Conservation (phyloP, 2,113 vertebrate genomes). For the Haemorhous mexicanus region DNA sequence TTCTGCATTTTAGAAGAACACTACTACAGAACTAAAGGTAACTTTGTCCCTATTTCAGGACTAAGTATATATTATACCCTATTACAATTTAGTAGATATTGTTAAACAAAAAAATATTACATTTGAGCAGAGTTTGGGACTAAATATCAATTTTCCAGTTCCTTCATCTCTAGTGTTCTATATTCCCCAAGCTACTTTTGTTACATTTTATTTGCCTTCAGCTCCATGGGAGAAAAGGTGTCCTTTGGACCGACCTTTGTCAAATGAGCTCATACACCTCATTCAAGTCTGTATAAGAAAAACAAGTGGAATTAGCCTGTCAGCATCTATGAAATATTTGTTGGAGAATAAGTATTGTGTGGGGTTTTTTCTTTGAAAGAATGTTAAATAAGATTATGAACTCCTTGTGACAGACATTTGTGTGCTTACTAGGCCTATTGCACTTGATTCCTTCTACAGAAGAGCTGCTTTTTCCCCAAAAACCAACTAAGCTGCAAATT, state of each 20-base stretch:
- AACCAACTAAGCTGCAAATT: neutral
- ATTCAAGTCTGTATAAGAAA: neutral
- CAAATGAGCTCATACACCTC: neutral
- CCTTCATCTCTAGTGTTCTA: neutral
- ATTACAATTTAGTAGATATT: neutral
- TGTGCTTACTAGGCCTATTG: neutral
- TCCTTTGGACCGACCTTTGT: neutral
- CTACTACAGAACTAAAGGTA: neutral
- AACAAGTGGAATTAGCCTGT: neutral
- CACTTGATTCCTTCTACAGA: neutral
- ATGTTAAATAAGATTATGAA: neutral
- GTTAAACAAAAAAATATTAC: neutral
- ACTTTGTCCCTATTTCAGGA: neutral
- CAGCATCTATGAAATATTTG: neutral
- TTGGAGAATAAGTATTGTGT: neutral
- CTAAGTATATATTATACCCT: neutral
- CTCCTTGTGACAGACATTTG: neutral
- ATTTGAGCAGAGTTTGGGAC: neutral
- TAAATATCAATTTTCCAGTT: neutral
- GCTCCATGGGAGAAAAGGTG: neutral
- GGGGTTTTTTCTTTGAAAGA: neutral
- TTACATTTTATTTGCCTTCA: neutral
- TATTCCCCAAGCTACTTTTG: neutral
- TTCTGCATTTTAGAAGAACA: conserved; percentile 18
- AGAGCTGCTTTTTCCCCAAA: neutral